Evolutionary conservation across 2,113 vertebrate species (phyloP), one percentile per base, ranked within the genome.

Genomic region (Myotis davidii): DNA sequence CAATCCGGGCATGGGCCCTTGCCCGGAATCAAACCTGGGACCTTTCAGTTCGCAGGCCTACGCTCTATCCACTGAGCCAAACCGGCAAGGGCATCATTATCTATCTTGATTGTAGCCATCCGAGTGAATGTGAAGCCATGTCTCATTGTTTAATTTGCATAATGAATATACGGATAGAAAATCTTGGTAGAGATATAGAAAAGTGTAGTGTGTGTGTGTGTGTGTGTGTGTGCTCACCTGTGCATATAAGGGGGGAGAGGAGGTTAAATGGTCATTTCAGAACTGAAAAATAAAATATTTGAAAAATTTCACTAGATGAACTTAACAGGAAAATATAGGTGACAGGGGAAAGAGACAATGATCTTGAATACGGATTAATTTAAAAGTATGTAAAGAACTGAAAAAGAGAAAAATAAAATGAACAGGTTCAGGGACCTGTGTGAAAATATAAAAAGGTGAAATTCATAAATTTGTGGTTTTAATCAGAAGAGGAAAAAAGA

Each of bases 271-370:
- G 48, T 81, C 34, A 54, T 70, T 52, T 37, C 70, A 86, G 39
- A 94, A 83, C 77, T 76, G 34, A 81, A 91, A 88, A 83, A 45
- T 61, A 69, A 85, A 78, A 85, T 94, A 95, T 3, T 3, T 87
- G 50, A 88, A 82, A 91, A 92, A 29, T 61, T 14, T 73, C 54
- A 56, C 65, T 95, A n/a, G 45, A 48, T 81, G 37, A 85, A 37
- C 37, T 45, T 90, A 65, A 18, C 73, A 59, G 32, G 54, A 42
- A 90, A 76, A 69, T 78, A 13, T 72, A 72, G 34, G 37, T 72
- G 17, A 29, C 1, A 10, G 61, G n/a, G 65, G 9, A 45, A 50
- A 83, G 29, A 90, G 45, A 18, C 52, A 92, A 17, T 84, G n/a
- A 69, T 69, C 14, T 59, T 81, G 32, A 69, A 83, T 72, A 72